Conservation (phyloP, 2,113 vertebrate genomes). For the Oncorhynchus gorbuscha region DNA sequence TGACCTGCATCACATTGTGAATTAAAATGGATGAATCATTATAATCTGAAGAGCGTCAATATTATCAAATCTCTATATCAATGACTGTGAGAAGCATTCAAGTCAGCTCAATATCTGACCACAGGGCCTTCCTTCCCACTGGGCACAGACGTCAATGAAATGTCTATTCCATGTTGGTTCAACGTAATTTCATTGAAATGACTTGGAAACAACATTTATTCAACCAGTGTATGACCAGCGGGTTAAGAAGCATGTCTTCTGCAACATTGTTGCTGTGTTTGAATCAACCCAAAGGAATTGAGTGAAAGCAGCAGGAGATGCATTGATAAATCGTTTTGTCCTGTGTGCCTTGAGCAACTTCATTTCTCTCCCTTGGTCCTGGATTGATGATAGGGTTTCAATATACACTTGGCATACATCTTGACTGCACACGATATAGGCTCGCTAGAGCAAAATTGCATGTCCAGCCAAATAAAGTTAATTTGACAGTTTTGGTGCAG, state of each 20-base stretch:
- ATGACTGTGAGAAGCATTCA: background rate
- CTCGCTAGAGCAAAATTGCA: background rate
- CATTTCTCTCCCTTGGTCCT: background rate
- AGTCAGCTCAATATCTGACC: conserved; percentile 6
- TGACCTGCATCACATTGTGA: background rate
- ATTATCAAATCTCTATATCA: conserved; percentile 1
- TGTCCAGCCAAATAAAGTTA: background rate
- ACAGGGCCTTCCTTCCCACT: background rate
- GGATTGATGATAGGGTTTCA: background rate
- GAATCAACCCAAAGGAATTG: background rate
- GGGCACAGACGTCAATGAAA: no score
- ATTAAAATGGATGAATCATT: background rate
- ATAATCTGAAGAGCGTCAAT: background rate
- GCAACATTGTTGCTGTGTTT: background rate
- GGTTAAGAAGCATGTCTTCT: background rate
- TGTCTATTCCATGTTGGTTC: no score
- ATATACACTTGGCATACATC: background rate
- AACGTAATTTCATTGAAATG: no score
- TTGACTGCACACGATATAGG: background rate
- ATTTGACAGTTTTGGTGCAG: background rate
- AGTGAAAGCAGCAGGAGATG: background rate
- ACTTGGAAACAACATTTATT: no score
- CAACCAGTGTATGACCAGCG: no score
- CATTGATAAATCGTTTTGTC: background rate
- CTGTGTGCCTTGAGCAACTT: background rate